Evolutionary conservation across 2,888 invertebrate species (phyloP).

Genomic region (Cremastinae sp.): DNA sequence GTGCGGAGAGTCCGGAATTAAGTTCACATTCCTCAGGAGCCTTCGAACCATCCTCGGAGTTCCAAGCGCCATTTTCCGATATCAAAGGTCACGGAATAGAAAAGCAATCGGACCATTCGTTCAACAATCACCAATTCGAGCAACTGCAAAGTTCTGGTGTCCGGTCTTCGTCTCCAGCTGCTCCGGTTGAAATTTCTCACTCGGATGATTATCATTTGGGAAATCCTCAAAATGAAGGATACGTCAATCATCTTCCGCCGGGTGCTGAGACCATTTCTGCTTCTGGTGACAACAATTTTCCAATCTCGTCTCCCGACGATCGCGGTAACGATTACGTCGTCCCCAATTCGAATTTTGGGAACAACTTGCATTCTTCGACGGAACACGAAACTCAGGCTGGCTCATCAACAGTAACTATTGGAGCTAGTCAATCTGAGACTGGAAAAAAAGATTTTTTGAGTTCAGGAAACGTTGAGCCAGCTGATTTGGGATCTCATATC

Average conservation of each 20-base stretch:
- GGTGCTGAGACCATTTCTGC: slow-evolving; percentile 62
- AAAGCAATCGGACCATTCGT: slow-evolving; percentile 42
- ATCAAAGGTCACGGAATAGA: slow-evolving; percentile 35
- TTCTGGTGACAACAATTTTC: slow-evolving; percentile 40
- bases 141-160: slow-evolving; percentile 22
- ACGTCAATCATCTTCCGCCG: slow-evolving; percentile 69
- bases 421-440: not conserved
- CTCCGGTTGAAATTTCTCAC: slow-evolving; percentile 8
- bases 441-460: slow-evolving; percentile 34
- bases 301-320: slow-evolving; percentile 28
- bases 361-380: slow-evolving; percentile 42
- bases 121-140: slow-evolving; percentile 12
- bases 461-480: slow-evolving; percentile 40
- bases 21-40: slow-evolving; percentile 1
- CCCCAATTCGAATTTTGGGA: slow-evolving; percentile 34
- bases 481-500: slow-evolving; percentile 47
- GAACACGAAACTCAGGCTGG: slow-evolving; percentile 37
- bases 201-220: slow-evolving; percentile 8
- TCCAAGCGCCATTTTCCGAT: slow-evolving; percentile 1
- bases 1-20: slow-evolving; percentile 2
- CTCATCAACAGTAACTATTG: slow-evolving; percentile 12
- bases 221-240: slow-evolving; percentile 43
- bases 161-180: slow-evolving; percentile 11
- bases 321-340: slow-evolving; percentile 36
- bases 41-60: slow-evolving; percentile 16